A percentile compares a stretch with the other conserved stretches of the same genome.
These are phyloP conservation scores for Capitulum mitella DNA, from an alignment of 2,888 invertebrate genomes.

Conservation along the genomic window DNA sequence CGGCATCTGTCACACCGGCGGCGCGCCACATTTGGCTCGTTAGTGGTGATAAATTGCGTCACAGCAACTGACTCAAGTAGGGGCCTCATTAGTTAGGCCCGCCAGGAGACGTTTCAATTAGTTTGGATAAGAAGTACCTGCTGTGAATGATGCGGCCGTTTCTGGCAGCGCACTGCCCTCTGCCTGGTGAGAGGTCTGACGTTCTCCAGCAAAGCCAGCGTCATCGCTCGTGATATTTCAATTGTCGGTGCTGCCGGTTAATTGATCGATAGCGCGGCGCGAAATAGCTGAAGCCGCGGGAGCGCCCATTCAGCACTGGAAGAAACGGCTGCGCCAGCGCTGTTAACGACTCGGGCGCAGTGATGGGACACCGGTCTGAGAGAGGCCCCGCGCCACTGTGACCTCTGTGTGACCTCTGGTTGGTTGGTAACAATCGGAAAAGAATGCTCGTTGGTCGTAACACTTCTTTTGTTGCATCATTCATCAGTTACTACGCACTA, in stretches of 20 bases:
- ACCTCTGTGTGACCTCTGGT: background rate
- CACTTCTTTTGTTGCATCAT: too few relatives aligned
- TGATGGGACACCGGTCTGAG: background rate
- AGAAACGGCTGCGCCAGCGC: background rate
- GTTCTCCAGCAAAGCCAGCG: background rate
- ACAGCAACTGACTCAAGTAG: background rate
- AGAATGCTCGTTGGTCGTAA: too few relatives aligned
- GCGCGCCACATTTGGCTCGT: constrained; percentile 10
- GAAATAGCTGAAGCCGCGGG: background rate
- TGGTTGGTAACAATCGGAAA: too few relatives aligned
- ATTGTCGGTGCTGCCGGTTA: background rate
- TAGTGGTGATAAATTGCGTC: constrained; percentile 19
- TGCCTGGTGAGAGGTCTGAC: background rate
- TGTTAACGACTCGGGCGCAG: background rate
- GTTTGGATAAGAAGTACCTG: background rate
- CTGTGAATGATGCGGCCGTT: background rate
- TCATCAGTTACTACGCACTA: too few relatives aligned
- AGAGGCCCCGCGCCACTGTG: background rate
- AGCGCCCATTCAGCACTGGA: background rate
- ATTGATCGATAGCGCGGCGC: background rate
- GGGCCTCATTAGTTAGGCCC: background rate
- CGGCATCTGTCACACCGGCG: background rate
- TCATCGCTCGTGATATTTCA: constrained; percentile 9
- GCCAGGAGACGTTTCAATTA: constrained; percentile 12
- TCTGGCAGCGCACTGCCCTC: background rate